Evolutionary conservation across 1,140 invertebrate species (phyloP).

Genomic region (Steinernema feltiae): DNA sequence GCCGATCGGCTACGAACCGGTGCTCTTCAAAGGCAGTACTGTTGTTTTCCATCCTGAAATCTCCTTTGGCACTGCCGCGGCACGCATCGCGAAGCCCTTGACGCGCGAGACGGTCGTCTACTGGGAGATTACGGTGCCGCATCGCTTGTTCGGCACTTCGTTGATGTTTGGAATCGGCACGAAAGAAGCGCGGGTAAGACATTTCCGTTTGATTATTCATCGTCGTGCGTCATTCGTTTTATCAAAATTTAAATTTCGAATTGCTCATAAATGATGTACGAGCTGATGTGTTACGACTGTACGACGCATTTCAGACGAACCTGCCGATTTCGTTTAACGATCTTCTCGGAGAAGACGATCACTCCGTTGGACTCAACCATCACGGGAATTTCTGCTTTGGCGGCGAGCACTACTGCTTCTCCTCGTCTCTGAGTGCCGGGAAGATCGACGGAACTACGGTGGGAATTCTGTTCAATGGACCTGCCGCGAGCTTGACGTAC

Average conservation of each 20-base stretch:
- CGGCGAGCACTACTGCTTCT: neutral
- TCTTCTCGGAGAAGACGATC: neutral
- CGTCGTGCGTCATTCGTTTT: neutral
- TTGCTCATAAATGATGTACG: neutral
- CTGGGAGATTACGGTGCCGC: neutral
- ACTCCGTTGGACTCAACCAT: neutral
- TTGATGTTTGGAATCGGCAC: neutral
- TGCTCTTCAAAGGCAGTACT: neutral
- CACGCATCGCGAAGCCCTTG: neutral
- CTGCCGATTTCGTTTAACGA: neutral
- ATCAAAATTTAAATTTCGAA: neutral
- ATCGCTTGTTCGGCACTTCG: neutral
- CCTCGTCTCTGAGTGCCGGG: neutral
- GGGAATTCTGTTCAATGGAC: conserved; percentile 1
- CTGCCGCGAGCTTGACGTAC: neutral
- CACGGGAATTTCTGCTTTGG: neutral
- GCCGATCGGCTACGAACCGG: neutral
- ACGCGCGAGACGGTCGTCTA: neutral
- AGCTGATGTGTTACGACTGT: neutral
- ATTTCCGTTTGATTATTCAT: neutral
- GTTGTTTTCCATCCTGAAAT: neutral
- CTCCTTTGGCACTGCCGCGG: neutral
- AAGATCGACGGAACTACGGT: neutral
- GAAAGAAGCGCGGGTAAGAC: neutral
- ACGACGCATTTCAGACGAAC: neutral